phyloP scores from a whole-genome alignment of 2,888 invertebrate genomes.

The Sceliomorpha sp. region DNA sequence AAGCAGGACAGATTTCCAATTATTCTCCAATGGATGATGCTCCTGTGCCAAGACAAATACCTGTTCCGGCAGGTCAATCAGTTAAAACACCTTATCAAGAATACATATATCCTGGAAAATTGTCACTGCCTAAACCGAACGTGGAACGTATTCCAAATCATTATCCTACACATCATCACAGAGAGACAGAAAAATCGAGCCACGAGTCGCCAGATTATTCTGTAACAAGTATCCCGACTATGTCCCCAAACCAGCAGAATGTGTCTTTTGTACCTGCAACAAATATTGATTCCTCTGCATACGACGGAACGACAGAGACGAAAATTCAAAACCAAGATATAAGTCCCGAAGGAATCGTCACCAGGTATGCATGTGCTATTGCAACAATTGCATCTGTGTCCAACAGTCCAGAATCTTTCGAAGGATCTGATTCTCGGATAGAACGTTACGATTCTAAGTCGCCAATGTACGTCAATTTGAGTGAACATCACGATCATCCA shows the following conservation, averaged over 20 bases:
- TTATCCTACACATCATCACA: slow-evolving; percentile 36
- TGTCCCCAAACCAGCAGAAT: neutral
- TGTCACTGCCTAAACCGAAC: slow-evolving; percentile 33
- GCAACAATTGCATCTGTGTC: slow-evolving; percentile 70
- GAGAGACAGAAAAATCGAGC: slow-evolving; percentile 50
- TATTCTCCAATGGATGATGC: slow-evolving; percentile 27
- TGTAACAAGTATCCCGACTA: neutral
- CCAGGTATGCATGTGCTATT: slow-evolving; percentile 74
- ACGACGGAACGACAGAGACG: slow-evolving; percentile 50
- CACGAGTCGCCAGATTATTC: slow-evolving; percentile 48
- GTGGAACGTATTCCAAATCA: slow-evolving; percentile 25
- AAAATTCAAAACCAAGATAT: slow-evolving; percentile 76
- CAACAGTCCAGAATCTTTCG: slow-evolving; percentile 51
- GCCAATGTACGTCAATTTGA: slow-evolving; percentile 21
- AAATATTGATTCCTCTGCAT: slow-evolving; percentile 25
- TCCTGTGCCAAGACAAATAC: slow-evolving; percentile 15
- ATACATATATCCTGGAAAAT: slow-evolving; percentile 34
- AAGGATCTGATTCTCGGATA: slow-evolving; percentile 17
- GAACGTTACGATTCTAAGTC: slow-evolving; percentile 9
- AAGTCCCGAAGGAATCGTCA: slow-evolving; percentile 73
- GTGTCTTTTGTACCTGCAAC: neutral
- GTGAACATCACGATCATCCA: slow-evolving; percentile 1
- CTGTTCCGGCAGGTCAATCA: slow-evolving; percentile 9
- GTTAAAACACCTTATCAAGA: slow-evolving; percentile 36
- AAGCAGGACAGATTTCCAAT: slow-evolving; percentile 27